A percentile compares a stretch with the other conserved stretches of the same genome.
Conservation (phyloP, 2,113 vertebrate species). For the Himantopus leucocephalus region DNA sequence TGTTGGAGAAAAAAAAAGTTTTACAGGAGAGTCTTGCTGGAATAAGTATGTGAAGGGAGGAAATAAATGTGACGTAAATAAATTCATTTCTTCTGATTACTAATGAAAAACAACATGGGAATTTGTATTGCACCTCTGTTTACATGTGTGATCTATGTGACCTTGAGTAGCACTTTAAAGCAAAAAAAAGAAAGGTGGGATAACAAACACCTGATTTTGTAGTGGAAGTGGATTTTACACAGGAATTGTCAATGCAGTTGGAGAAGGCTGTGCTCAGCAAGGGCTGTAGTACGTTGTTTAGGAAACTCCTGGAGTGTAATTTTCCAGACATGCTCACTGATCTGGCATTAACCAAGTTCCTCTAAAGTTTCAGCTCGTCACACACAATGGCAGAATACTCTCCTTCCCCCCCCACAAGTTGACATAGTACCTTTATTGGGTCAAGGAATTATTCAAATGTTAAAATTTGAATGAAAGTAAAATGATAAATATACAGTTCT, state of each 20-base stretch:
- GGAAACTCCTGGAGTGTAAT: neutral
- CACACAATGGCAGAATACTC: neutral
- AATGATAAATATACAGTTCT: neutral
- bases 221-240: neutral
- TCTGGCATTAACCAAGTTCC: neutral
- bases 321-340: neutral
- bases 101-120: neutral
- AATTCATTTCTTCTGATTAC: neutral
- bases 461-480: neutral
- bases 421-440: fast-evolving
- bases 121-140: neutral
- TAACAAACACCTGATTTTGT: neutral
- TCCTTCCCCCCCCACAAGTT: neutral
- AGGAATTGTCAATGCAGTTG: neutral
- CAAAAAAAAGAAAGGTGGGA: neutral
- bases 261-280: neutral
- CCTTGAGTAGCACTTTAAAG: neutral
- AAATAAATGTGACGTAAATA: neutral
- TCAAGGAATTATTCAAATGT: neutral
- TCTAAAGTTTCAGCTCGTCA: neutral
- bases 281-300: neutral
- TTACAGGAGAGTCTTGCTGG: neutral
- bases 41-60: neutral
- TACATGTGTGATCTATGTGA: neutral
- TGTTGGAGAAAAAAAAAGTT: neutral